Evolutionary conservation across 2,797 vertebrate species (phyloP).

Genomic region (Clarias platycephalus): DNA sequence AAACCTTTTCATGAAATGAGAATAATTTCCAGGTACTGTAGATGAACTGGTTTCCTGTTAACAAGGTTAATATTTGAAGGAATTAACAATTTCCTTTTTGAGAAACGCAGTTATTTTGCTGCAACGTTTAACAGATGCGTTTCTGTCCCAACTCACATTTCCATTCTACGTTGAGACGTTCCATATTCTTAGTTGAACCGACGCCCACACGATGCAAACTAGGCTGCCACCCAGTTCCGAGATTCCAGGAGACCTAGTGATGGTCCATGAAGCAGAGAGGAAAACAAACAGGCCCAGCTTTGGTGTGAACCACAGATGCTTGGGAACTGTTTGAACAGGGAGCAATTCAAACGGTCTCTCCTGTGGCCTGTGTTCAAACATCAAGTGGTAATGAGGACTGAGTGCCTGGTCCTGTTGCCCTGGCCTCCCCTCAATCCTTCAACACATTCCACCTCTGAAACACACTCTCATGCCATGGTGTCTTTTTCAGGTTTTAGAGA

Average conservation of each 20-base stretch:
- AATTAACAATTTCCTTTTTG: background rate
- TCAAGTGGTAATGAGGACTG: constrained; percentile 58
- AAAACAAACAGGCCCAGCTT: constrained; percentile 60
- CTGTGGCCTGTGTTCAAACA: constrained; percentile 59
- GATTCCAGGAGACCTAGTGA: constrained; percentile 57
- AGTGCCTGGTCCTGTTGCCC: constrained; percentile 54
- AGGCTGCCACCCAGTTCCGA: constrained; percentile 49
- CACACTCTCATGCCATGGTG: constrained; percentile 14
- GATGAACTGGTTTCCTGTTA: background rate
- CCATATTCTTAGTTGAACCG: constrained; percentile 36
- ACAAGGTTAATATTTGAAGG: background rate
- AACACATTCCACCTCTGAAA: constrained; percentile 41
- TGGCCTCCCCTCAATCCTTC: constrained; percentile 44
- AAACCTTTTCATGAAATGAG: background rate
- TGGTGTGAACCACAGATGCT: constrained; percentile 59
- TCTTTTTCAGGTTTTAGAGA: constrained; percentile 3
- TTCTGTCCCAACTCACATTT: background rate
- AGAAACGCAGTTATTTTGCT: background rate
- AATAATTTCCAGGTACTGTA: background rate
- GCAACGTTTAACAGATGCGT: background rate
- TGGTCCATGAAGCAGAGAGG: constrained; percentile 56
- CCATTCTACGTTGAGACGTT: constrained; percentile 1
- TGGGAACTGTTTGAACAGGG: constrained; percentile 61
- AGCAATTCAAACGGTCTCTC: constrained; percentile 56
- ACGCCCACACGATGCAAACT: constrained; percentile 36